These are phyloP conservation scores for Macroglossus sobrinus DNA, from an alignment of 2,113 vertebrate species.

Conservation along the genomic window DNA sequence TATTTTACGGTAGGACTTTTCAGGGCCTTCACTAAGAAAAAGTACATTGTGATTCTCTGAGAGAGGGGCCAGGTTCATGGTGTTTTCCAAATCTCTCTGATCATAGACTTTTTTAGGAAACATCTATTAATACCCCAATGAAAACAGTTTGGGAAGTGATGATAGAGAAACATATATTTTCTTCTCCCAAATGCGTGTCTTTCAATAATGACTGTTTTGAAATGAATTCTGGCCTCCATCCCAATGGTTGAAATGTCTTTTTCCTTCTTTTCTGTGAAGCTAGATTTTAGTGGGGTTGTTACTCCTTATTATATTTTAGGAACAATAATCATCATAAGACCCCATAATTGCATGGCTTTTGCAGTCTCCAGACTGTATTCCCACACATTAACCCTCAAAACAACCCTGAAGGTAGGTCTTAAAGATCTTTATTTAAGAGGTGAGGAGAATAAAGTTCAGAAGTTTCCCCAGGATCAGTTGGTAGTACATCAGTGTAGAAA, in stretches of 20 bases:
- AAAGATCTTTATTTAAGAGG: background rate
- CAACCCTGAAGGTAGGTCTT: background rate
- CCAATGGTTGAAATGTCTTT: background rate
- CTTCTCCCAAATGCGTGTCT: background rate
- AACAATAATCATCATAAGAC: background rate
- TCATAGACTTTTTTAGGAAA: background rate
- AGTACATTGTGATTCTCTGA: background rate
- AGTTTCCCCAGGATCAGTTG: background rate
- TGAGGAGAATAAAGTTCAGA: background rate
- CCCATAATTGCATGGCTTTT: background rate
- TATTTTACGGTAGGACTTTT: background rate
- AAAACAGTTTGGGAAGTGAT: background rate
- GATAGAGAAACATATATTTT: background rate
- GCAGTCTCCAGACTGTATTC: background rate
- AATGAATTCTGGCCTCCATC: background rate
- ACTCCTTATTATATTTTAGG: background rate
- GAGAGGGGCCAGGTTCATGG: background rate
- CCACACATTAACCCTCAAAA: background rate
- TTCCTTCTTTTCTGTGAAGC: background rate
- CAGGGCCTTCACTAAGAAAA: background rate
- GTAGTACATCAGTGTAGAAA: background rate
- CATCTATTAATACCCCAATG: background rate
- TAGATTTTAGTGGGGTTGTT: background rate
- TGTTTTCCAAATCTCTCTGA: slow-evolving; percentile 19
- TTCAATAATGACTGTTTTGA: slow-evolving; percentile 22